These are phyloP conservation scores for Crocuta crocuta DNA, from an alignment of 2,113 vertebrate genomes.

Conservation along the genomic window DNA sequence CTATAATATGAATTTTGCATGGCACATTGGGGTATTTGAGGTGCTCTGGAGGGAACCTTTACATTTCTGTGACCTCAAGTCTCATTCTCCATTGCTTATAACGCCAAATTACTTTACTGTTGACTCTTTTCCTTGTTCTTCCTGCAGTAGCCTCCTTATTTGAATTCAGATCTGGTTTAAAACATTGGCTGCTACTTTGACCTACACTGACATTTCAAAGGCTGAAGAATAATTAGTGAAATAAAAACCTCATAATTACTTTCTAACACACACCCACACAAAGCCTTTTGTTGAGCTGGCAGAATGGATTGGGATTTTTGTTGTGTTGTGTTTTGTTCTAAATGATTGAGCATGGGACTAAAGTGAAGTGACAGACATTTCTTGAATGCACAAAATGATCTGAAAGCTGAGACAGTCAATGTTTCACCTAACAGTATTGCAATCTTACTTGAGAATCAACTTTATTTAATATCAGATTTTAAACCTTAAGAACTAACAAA, in stretches of 20 bases:
- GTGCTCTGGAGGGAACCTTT: slow-evolving; percentile 20
- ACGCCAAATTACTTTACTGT: slow-evolving; percentile 72
- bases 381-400: slow-evolving; percentile 60
- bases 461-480: background rate
- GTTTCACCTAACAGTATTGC: slow-evolving; percentile 38
- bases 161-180: slow-evolving; percentile 81
- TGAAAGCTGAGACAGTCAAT: slow-evolving; percentile 43
- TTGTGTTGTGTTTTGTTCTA: slow-evolving; percentile 75
- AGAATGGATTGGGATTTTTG: slow-evolving; percentile 65
- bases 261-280: slow-evolving; percentile 80
- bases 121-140: slow-evolving; percentile 26
- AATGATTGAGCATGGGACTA: slow-evolving; percentile 70
- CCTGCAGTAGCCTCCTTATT: slow-evolving; percentile 71
- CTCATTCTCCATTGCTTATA: slow-evolving; percentile 54
- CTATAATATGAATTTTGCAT: slow-evolving; percentile 41
- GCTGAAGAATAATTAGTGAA: slow-evolving; percentile 86
- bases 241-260: slow-evolving; percentile 85
- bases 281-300: slow-evolving; percentile 72
- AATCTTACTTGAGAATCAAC: slow-evolving; percentile 64
- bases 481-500: slow-evolving; percentile 30
- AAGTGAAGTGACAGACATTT: slow-evolving; percentile 70
- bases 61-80: slow-evolving; percentile 61
- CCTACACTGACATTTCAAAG: slow-evolving; percentile 85
- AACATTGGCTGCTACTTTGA: slow-evolving; percentile 82
- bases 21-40: slow-evolving; percentile 11